Conservation (phyloP, 2,888 invertebrate genomes). For the Nemotelus pantherinus region DNA sequence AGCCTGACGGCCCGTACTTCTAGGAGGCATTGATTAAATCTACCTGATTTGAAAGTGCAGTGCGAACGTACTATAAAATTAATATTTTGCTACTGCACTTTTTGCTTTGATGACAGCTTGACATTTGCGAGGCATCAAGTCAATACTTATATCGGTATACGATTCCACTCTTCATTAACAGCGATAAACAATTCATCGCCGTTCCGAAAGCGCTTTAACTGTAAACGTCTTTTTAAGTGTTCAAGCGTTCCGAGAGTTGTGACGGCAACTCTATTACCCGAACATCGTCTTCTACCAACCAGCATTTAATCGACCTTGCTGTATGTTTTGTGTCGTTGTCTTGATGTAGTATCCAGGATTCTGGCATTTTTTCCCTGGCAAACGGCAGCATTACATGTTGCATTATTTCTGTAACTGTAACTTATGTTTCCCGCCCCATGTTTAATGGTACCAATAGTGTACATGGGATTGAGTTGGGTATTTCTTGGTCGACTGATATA, state of each 20-base stretch:
- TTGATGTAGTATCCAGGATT: background rate
- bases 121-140: background rate
- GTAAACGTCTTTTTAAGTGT: background rate
- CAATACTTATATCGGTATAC: background rate
- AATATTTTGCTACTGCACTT: slow-evolving; percentile 2
- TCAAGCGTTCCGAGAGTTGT: background rate
- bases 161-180: slow-evolving; percentile 7
- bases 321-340: background rate
- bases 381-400: slow-evolving; percentile 12
- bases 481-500: background rate
- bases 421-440: background rate
- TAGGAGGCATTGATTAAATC: too few relatives aligned
- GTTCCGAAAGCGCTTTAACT: background rate
- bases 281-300: background rate
- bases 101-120: background rate
- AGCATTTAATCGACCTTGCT: background rate
- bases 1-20: too few relatives aligned
- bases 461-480: background rate
- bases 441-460: slow-evolving; percentile 5
- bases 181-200: slow-evolving; percentile 6
- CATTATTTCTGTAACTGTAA: too few relatives aligned
- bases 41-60: too few relatives aligned
- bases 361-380: background rate
- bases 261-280: slow-evolving; percentile 1
- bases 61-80: background rate